phyloP scores from a whole-genome alignment of 2,113 vertebrate species.

The Potamarius usumacintae region DNA sequence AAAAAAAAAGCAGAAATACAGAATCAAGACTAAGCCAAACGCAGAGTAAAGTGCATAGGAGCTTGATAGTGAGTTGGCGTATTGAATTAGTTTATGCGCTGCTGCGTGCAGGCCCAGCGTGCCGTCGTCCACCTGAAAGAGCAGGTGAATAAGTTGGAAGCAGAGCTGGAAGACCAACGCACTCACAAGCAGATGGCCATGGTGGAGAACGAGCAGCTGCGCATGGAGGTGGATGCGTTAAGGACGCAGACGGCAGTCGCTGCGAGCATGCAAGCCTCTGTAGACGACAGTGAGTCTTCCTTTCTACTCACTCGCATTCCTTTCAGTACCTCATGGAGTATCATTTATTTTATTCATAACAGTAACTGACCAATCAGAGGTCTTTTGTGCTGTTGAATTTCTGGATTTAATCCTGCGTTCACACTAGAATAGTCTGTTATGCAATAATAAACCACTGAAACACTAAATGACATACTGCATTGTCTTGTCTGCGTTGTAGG shows the following conservation, averaged over 20 bases:
- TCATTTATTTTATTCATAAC: not conserved
- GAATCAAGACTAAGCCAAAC: not conserved
- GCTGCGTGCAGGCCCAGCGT: conserved; percentile 75
- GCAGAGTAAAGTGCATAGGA: not conserved
- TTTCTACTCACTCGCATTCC: not conserved
- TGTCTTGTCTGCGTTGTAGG: conserved; percentile 64
- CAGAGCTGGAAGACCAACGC: conserved; percentile 86
- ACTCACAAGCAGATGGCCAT: conserved; percentile 84
- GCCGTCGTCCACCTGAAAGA: conserved; percentile 69
- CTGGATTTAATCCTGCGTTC: not conserved
- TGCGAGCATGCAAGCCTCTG: conserved; percentile 83
- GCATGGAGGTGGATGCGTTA: conserved; percentile 83
- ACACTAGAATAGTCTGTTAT: not conserved
- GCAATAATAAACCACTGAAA: not conserved
- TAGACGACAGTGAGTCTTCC: conserved; percentile 82
- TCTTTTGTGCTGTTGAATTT: not conserved
- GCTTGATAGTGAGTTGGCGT: not conserved
- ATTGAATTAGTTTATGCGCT: not conserved
- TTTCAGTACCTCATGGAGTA: not conserved
- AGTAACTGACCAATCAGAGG: not conserved
- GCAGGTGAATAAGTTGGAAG: conserved; percentile 82
- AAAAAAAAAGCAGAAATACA: not conserved
- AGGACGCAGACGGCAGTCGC: conserved; percentile 76
- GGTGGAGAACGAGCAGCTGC: conserved; percentile 85
- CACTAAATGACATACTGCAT: not conserved